phyloP scores from a whole-genome alignment of 2,888 invertebrate genomes.

The Cosmia trapezina region DNA sequence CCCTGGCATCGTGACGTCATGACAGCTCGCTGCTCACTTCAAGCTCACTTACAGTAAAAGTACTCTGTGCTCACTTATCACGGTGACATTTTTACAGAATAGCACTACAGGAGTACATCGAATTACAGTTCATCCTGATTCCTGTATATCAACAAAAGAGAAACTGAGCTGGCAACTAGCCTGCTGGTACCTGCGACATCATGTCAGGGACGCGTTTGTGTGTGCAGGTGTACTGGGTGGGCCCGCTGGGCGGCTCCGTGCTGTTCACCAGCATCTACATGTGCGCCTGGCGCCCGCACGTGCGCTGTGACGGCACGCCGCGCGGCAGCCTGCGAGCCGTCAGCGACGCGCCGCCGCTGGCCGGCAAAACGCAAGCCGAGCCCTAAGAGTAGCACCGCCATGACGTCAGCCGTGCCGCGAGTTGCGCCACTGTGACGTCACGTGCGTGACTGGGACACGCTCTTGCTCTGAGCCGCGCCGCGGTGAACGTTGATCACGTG shows the following conservation, averaged over 20 bases:
- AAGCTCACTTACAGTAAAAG: too few relatives aligned
- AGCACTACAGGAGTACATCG: too few relatives aligned
- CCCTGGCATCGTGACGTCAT: too few relatives aligned
- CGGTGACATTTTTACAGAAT: too few relatives aligned
- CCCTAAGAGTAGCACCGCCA: conserved; percentile 4
- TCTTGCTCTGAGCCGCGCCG: not conserved
- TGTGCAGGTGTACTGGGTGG: conserved; percentile 92
- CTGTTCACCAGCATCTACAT: conserved; percentile 72
- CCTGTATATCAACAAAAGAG: not conserved
- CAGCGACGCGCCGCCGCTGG: not conserved
- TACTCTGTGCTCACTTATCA: too few relatives aligned
- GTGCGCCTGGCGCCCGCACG: conserved; percentile 66
- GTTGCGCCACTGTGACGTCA: too few relatives aligned
- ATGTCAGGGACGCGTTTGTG: not conserved
- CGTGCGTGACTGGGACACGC: too few relatives aligned
- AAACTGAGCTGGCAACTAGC: not conserved
- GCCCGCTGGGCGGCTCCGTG: conserved; percentile 85
- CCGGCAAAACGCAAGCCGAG: conserved; percentile 8
- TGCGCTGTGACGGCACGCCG: conserved; percentile 15
- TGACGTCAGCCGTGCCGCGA: not conserved
- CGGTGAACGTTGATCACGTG: not conserved
- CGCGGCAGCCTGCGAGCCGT: not conserved
- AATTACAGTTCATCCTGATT: too few relatives aligned
- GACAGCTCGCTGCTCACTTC: too few relatives aligned
- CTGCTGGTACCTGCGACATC: not conserved